A percentile compares a stretch with the other conserved stretches of the same genome.
Evolutionary conservation across 2,797 vertebrate species (phyloP).

Genomic region (Chromis chromis): DNA sequence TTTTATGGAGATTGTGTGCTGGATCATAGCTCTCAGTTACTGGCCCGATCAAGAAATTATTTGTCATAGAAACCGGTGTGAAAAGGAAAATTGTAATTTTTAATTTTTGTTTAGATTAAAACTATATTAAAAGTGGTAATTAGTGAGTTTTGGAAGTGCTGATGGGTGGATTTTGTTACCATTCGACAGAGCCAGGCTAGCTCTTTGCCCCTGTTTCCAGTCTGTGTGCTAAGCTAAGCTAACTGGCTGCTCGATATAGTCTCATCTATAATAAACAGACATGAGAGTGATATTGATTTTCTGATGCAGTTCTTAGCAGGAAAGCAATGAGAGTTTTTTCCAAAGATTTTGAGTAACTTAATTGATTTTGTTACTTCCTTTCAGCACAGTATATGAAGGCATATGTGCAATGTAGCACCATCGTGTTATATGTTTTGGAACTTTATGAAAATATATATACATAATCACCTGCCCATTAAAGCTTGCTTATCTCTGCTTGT

Average conservation of each 20-base stretch:
- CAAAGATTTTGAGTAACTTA: not conserved
- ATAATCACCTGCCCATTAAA: not conserved
- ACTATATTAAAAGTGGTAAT: too few species aligned
- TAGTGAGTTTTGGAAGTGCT: too few species aligned
- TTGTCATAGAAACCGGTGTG: not conserved
- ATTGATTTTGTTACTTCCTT: not conserved
- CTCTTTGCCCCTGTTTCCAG: not conserved
- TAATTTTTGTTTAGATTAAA: too few species aligned
- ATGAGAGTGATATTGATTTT: not conserved
- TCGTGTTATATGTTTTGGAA: not conserved
- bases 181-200: too few species aligned
- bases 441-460: not conserved
- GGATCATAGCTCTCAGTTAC: not conserved
- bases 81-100: not conserved
- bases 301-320: not conserved
- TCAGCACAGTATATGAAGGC: not conserved
- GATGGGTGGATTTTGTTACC: not conserved
- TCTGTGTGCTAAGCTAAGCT: not conserved
- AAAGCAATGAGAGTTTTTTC: not conserved
- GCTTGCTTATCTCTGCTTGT: not conserved
- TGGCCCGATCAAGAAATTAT: not conserved
- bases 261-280: not conserved
- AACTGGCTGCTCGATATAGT: not conserved
- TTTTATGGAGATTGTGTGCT: slow-evolving; percentile 4
- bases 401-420: not conserved